These are phyloP conservation scores for Myopa tessellatipennis DNA, from an alignment of 2,888 invertebrate species.

Conservation along the genomic window DNA sequence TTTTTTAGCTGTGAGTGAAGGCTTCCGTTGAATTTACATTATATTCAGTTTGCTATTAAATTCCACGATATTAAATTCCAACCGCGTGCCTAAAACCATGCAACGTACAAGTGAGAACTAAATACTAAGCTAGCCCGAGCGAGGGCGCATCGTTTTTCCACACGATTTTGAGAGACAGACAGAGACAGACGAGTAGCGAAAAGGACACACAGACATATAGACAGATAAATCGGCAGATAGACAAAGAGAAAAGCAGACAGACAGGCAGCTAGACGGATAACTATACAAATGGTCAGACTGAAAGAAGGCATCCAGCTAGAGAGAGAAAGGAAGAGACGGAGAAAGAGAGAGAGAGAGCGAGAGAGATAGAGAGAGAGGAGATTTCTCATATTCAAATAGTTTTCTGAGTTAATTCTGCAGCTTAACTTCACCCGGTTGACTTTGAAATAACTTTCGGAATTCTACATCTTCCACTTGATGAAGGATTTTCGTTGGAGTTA, in stretches of 20 bases:
- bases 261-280: background rate
- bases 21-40: constrained; percentile 21
- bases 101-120: background rate
- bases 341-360: background rate
- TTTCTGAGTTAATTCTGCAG: background rate
- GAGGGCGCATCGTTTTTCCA: too few relatives aligned
- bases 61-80: constrained; percentile 21
- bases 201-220: too few relatives aligned
- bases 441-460: background rate
- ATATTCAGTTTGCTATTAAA: constrained; percentile 31
- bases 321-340: background rate
- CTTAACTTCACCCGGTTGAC: background rate
- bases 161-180: too few relatives aligned
- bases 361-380: too few relatives aligned
- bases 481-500: background rate
- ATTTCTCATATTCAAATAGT: background rate
- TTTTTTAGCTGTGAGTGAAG: too few relatives aligned
- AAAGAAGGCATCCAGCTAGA: background rate
- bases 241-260: too few relatives aligned
- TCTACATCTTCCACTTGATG: background rate
- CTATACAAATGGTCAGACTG: background rate
- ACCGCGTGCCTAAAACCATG: background rate
- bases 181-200: too few relatives aligned
- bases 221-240: too few relatives aligned
- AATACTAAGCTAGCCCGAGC: background rate